phyloP scores from a whole-genome alignment of 2,888 invertebrate genomes.

The Trachelus stipa region DNA sequence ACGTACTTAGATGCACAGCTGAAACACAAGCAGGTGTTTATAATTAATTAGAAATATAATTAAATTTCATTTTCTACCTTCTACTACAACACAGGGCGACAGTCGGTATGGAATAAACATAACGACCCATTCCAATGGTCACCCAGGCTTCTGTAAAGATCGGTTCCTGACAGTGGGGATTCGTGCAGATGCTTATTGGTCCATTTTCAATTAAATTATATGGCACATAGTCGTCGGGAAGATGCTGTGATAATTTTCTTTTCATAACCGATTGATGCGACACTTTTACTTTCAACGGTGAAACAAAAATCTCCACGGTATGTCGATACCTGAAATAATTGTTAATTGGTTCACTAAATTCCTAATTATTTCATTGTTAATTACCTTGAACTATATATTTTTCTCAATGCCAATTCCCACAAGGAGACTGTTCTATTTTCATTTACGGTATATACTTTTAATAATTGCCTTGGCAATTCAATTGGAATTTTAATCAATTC shows the following conservation, averaged over 20 bases:
- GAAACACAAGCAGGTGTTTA: slow-evolving; percentile 28
- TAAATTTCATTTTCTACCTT: slow-evolving; percentile 39
- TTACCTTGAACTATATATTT: slow-evolving; percentile 38
- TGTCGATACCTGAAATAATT: slow-evolving; percentile 45
- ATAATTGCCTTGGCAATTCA: slow-evolving; percentile 55
- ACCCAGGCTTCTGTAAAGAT: slow-evolving; percentile 61
- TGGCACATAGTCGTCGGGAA: slow-evolving; percentile 31
- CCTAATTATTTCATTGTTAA: slow-evolving; percentile 3
- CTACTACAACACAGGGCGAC: slow-evolving; percentile 51
- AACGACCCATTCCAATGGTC: slow-evolving; percentile 40
- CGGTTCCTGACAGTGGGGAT: slow-evolving; percentile 50
- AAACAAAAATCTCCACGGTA: slow-evolving; percentile 37
- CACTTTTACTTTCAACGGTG: slow-evolving; percentile 36
- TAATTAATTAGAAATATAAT: slow-evolving; percentile 16
- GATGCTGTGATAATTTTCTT: background rate
- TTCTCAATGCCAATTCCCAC: slow-evolving; percentile 56
- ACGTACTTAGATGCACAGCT: slow-evolving; percentile 52
- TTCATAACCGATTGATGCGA: background rate
- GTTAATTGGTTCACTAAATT: slow-evolving; percentile 12
- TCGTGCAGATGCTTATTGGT: slow-evolving; percentile 52
- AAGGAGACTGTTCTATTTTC: slow-evolving; percentile 46
- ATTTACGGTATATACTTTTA: slow-evolving; percentile 42
- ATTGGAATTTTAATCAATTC: slow-evolving; percentile 30
- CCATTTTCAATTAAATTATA: slow-evolving; percentile 53
- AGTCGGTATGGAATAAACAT: slow-evolving; percentile 41